Conservation (phyloP, 2,113 vertebrate genomes). For the Dasypus novemcinctus region DNA sequence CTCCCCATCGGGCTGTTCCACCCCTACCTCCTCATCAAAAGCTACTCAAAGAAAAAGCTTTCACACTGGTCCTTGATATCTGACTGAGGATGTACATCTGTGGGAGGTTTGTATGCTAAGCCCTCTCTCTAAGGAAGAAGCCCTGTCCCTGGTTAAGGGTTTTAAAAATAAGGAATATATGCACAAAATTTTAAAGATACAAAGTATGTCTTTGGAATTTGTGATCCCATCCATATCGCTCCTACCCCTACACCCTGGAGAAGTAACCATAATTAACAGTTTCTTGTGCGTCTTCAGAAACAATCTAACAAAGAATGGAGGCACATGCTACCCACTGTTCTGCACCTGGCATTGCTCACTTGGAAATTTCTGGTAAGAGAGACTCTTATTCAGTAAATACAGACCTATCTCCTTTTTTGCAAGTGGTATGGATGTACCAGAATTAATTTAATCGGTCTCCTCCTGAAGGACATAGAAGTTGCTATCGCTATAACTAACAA, state of each 20-base stretch:
- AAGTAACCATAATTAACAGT: not conserved
- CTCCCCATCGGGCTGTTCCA: not conserved
- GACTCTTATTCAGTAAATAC: not conserved
- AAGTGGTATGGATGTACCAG: not conserved
- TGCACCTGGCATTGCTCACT: not conserved
- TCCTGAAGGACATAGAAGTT: not conserved
- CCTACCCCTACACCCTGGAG: not conserved
- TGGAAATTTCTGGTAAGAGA: not conserved
- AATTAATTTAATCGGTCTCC: not conserved
- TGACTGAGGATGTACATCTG: not conserved
- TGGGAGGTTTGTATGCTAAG: not conserved
- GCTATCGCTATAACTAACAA: not conserved
- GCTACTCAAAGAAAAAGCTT: not conserved
- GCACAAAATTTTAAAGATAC: not conserved
- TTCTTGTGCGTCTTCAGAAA: not conserved
- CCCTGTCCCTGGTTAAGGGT: not conserved
- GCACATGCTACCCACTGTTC: not conserved
- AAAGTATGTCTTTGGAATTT: not conserved
- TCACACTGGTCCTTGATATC: not conserved
- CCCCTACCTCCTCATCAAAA: not conserved
- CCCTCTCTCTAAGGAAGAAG: not conserved
- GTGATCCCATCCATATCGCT: not conserved
- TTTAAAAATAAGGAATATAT: not conserved
- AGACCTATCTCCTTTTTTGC: not conserved
- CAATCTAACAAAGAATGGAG: not conserved